Evolutionary conservation across 2,888 invertebrate species (phyloP).

Genomic region (Drosophila infuscata): DNA sequence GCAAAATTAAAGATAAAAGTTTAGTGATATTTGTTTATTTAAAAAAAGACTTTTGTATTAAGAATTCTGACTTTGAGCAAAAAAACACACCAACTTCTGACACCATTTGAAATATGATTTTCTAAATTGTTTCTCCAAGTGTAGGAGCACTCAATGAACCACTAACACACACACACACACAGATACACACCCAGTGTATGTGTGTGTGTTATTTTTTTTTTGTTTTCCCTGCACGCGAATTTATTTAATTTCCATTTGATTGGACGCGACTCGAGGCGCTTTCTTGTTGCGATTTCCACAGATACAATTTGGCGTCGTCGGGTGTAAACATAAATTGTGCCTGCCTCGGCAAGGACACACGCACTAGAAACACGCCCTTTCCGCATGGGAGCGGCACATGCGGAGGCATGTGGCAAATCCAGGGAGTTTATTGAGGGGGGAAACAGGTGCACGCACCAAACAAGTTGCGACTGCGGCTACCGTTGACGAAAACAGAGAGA

Average conservation of each 20-base stretch:
- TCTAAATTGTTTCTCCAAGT: neutral
- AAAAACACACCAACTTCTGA: neutral
- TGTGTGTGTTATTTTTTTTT: neutral
- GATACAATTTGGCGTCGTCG: constrained; percentile 49
- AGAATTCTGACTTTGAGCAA: neutral
- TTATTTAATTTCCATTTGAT: constrained; percentile 75
- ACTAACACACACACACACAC: neutral
- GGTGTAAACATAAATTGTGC: constrained; percentile 21
- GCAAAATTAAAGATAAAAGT: neutral
- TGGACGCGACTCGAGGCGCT: constrained; percentile 60
- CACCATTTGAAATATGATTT: neutral
- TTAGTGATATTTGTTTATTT: neutral
- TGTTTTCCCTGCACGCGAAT: constrained; percentile 60
- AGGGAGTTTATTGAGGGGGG: neutral
- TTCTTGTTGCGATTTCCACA: constrained; percentile 42
- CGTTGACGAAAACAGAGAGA: neutral
- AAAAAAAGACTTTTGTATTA: neutral
- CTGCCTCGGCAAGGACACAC: constrained; percentile 63
- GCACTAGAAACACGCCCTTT: constrained; percentile 39
- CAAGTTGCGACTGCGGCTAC: neutral
- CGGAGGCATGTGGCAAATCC: neutral
- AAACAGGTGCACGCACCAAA: constrained; percentile 10
- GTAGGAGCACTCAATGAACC: neutral
- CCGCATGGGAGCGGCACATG: constrained; percentile 5
- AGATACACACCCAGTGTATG: neutral